Evolutionary conservation across 2,888 invertebrate species (phyloP).

Genomic region (Hydraecia micacea): DNA sequence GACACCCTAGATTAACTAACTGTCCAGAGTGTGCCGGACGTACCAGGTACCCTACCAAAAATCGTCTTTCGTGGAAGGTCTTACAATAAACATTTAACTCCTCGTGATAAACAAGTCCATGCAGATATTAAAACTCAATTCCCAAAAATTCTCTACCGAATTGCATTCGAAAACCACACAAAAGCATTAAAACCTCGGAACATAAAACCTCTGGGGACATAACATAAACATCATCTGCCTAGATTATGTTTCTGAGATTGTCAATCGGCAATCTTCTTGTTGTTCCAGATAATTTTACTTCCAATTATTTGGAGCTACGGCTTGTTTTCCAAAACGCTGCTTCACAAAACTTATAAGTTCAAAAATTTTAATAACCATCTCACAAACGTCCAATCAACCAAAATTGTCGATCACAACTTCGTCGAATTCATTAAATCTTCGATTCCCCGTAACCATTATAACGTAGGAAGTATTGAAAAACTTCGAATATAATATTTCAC

Average conservation of each 20-base stretch:
- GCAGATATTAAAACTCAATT: conserved; percentile 53
- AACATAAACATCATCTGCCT: too few relatives aligned
- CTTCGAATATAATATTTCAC: conserved; percentile 16
- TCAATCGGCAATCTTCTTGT: background rate
- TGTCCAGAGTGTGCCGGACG: too few relatives aligned
- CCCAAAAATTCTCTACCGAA: conserved; percentile 42
- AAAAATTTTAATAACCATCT: background rate
- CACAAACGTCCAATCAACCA: background rate
- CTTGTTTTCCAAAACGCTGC: background rate
- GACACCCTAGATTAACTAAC: too few relatives aligned
- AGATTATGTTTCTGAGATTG: too few relatives aligned
- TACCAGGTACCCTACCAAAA: too few relatives aligned
- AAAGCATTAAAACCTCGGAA: conserved; percentile 8
- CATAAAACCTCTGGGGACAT: conserved; percentile 46
- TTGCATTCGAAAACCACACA: conserved; percentile 42
- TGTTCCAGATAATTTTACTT: background rate
- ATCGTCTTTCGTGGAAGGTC: too few relatives aligned
- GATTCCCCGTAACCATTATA: background rate
- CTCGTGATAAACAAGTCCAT: conserved; percentile 26
- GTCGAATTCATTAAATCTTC: background rate
- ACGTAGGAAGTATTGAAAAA: conserved; percentile 21
- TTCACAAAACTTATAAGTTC: background rate
- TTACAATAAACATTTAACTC: too few relatives aligned
- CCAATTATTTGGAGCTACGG: background rate
- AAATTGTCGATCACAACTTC: background rate